Base-by-base conservation (phyloP, 2,797 vertebrate species). In the Antrozous pallidus region DNA sequence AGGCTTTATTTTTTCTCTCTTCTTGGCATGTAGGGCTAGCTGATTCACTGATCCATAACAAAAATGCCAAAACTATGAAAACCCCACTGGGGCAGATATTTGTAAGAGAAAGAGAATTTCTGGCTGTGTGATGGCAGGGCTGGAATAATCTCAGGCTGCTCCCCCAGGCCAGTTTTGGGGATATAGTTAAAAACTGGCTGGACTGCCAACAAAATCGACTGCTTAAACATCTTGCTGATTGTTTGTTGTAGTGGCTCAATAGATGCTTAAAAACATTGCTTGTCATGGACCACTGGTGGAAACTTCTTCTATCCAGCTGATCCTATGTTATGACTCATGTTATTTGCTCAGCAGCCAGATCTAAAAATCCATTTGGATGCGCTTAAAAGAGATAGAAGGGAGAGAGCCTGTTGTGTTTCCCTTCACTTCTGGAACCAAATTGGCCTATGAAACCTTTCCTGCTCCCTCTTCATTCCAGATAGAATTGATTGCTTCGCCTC, bases 61-160 rank as follows among this genome's bases (percentile, higher is more conserved):
- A 93, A 95, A 95, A 84, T 89, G 94, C 89, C 83, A 58, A 94
- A 90, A 92, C 73, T 81, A 84, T 63, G 77, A 80, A 95, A 80
- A 91, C 73, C 89, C 81, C 91, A 56, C 42, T 65, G 88, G 93
- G 71, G 67, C 84, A 74, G 84, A 95, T 93, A 97, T 96, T 93
- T 93, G 81, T 85, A 91, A 87, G 56, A 92, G 71, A 95, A 93
- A 97, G 73, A 58, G 40, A 89, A 92, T 93, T 93, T 95, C 93
- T 88, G 93, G 80, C 51, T 71, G 33, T 67, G 38, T 8, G 58
- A 92, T 88, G 49, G 45, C 71, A 81, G 31, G 36, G 36, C 16
- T 95, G 77, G 75, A 91, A 54, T 79, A 51, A 74, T 75, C 61
- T 94, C 20, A 3, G 78, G 45, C 51, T 49, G 38, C 13, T 40